phyloP scores from a whole-genome alignment of 2,888 invertebrate genomes.

The Epinotia ramella region DNA sequence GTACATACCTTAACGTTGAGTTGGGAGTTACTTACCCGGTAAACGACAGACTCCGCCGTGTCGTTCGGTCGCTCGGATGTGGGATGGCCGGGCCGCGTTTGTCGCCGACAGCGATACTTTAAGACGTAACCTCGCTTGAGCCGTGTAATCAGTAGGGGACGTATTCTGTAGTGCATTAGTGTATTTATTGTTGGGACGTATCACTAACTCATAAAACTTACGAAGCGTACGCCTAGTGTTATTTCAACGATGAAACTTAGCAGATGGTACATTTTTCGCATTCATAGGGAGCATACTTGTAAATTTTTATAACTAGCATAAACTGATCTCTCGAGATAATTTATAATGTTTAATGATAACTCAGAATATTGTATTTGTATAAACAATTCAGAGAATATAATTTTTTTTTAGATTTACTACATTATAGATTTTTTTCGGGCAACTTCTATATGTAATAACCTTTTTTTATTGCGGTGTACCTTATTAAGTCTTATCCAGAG shows the following conservation, averaged over 20 bases:
- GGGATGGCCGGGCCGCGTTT: background rate
- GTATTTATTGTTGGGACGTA: constrained; percentile 76
- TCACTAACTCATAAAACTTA: constrained; percentile 70
- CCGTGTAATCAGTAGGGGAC: constrained; percentile 76
- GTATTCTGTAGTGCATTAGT: constrained; percentile 78
- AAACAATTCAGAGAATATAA: constrained; percentile 80
- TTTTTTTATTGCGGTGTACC: constrained; percentile 69
- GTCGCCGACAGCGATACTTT: constrained; percentile 58
- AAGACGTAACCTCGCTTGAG: constrained; percentile 69
- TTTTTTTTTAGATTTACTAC: constrained; percentile 75
- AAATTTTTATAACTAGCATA: constrained; percentile 83
- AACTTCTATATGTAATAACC: constrained; percentile 67
- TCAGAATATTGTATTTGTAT: constrained; percentile 81
- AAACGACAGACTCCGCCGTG: constrained; percentile 76
- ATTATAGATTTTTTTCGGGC: constrained; percentile 73
- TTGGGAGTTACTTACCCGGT: constrained; percentile 69
- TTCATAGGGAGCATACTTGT: constrained; percentile 78
- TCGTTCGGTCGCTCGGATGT: constrained; percentile 29
- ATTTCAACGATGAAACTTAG: constrained; percentile 74
- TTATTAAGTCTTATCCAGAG: constrained; percentile 69
- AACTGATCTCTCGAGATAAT: constrained; percentile 84
- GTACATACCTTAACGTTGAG: constrained; percentile 80
- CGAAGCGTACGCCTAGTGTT: constrained; percentile 74
- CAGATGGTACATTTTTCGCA: constrained; percentile 73
- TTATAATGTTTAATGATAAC: constrained; percentile 80